Evolutionary conservation across 2,113 vertebrate genomes (phyloP), one percentile per base, ranked within the genome.

Genomic region (Ancistrus triradiatus): DNA sequence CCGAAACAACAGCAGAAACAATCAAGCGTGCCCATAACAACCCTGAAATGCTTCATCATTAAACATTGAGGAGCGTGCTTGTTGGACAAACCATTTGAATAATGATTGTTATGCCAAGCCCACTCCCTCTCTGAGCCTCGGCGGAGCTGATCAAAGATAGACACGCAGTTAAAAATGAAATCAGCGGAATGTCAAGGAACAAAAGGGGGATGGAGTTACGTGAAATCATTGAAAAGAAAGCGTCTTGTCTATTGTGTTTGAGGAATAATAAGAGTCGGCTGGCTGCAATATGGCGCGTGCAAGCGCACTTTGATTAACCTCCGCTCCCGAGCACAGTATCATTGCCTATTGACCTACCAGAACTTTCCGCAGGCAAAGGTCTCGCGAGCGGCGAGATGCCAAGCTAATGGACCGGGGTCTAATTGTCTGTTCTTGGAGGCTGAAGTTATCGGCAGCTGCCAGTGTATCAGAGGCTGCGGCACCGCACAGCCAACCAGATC

Each of bases 361-460:
- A 77, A 83, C 87, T 88, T 81, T 71, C 80, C 77, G 86, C 82
- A 78, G 83, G 81, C 83, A 87, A 91, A 90, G 90, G 89, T 91
- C 90, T 91, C 78, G 68, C 83, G 83, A 73, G 51, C 77, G 86
- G 89, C 86, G 87, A 83, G 83, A 63, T 25, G 81, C 82, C n/a
- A 78, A 64, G 57, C 80, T 84, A 85, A 85, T 85, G 84, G 77
- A 82, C 80, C 28, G 15, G 42, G 81, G 83, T 80, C 89, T 92
- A 85, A 91, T 90, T 90, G 90, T 86, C 86, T 85, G 84, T 86
- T 90, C 85, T 82, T 76, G 81, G 85, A 88, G 85, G 85, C 80
- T 83, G 79, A 83, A 69, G 73, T 90, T 95, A 88, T 89, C 89
- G 92, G 90, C 93, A 92, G 89, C 90, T 91, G 92, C 89, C 93